A percentile compares a stretch with the other conserved stretches of the same genome.
phyloP scores from a whole-genome alignment of 2,888 invertebrate species.

The Coelopa pilipes region DNA sequence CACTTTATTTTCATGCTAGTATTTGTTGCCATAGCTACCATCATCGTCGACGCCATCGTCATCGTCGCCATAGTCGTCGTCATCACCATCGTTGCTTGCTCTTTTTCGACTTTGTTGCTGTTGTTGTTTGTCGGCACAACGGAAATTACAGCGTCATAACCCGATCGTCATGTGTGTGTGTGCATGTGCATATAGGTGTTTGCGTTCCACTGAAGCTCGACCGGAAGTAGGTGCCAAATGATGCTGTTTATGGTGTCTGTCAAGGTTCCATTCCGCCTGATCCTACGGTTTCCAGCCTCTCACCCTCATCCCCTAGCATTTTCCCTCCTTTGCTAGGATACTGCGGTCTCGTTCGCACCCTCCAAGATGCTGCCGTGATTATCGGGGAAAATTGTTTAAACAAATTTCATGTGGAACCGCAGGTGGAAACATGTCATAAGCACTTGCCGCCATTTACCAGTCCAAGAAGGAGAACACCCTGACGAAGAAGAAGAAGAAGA shows the following conservation, averaged over 20 bases:
- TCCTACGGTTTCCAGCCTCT: background rate
- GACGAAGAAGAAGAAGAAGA: background rate
- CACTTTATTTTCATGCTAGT: constrained; percentile 35
- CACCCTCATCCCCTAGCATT: background rate
- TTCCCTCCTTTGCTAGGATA: background rate
- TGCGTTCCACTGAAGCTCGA: constrained; percentile 30
- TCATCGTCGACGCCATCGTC: too few relatives aligned
- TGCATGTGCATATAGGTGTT: constrained; percentile 2
- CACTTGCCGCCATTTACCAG: constrained; percentile 45
- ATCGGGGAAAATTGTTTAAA: constrained; percentile 37
- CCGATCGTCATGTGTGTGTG: constrained; percentile 16
- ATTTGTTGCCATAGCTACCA: background rate
- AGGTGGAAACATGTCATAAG: constrained; percentile 56
- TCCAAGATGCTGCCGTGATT: constrained; percentile 3
- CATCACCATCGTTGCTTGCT: background rate
- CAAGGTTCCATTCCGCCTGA: constrained; percentile 8
- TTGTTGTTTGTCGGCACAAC: constrained; percentile 7
- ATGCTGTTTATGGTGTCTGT: constrained; percentile 28
- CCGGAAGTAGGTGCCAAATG: constrained; percentile 39
- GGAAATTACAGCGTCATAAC: constrained; percentile 29
- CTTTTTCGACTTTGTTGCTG: constrained; percentile 1
- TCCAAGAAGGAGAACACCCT: background rate
- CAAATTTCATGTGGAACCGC: constrained; percentile 46
- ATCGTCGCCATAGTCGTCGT: too few relatives aligned
- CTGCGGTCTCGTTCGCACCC: background rate